Conservation (phyloP, 2,113 vertebrate genomes). For the Pipra filicauda region DNA sequence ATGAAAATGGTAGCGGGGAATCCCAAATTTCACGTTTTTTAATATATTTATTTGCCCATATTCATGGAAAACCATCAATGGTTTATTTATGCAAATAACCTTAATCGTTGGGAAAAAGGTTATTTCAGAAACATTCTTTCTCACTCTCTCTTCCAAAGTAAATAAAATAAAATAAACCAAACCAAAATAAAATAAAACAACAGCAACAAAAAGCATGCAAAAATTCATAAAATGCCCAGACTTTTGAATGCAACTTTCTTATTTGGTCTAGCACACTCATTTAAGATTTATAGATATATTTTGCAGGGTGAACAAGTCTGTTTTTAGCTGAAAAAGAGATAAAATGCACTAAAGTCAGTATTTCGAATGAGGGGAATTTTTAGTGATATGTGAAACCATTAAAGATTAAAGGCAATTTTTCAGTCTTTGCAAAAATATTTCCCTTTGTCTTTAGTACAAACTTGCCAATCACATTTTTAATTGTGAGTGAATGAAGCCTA, state of each 20-base stretch:
- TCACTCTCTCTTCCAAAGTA: not conserved
- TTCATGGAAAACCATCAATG: not conserved
- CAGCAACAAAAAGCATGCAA: not conserved
- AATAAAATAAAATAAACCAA: not conserved
- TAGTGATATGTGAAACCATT: not conserved
- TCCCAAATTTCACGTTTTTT: not conserved
- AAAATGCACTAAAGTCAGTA: not conserved
- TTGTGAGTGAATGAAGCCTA: not conserved
- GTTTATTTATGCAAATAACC: not conserved
- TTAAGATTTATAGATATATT: not conserved
- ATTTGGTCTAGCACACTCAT: not conserved
- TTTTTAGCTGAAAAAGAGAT: not conserved
- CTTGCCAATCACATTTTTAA: not conserved
- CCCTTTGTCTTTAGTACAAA: not conserved
- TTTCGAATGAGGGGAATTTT: not conserved
- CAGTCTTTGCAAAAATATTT: not conserved
- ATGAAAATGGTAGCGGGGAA: not conserved
- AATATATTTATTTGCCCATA: not conserved
- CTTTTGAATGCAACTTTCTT: not conserved
- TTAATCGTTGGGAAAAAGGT: not conserved
- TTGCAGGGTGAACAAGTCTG: not conserved
- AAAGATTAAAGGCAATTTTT: not conserved
- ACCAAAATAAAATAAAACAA: not conserved
- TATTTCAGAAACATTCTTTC: not conserved
- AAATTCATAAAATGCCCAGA: fast-evolving